A percentile compares a stretch with the other conserved stretches of the same genome.
Evolutionary conservation across 1,140 invertebrate species (phyloP).

Genomic region (Hermatobates lingyangjiaoensis): DNA sequence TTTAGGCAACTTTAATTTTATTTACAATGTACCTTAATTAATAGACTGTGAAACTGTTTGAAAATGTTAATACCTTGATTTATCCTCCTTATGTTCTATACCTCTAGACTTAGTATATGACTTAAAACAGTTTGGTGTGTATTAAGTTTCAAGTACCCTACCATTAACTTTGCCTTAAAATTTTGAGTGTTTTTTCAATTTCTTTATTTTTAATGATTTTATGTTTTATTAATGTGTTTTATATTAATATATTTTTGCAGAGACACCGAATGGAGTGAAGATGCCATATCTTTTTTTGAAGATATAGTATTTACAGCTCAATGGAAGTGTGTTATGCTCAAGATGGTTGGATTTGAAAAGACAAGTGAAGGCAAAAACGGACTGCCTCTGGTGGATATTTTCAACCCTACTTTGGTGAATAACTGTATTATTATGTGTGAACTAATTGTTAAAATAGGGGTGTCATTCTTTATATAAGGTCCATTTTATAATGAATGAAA

Average conservation of each 20-base stretch:
- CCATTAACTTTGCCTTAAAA: background rate
- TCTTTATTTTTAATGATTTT: background rate
- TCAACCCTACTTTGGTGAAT: background rate
- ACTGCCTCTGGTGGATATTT: background rate
- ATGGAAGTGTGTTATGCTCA: conserved; percentile 44
- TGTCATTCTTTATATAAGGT: too few relatives aligned
- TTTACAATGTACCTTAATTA: too few relatives aligned
- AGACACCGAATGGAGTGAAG: conserved; percentile 33
- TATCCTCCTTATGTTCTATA: background rate
- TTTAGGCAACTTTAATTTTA: too few relatives aligned
- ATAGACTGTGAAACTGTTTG: too few relatives aligned
- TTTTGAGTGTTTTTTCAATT: background rate
- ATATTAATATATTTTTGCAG: conserved; percentile 16
- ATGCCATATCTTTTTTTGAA: conserved; percentile 48
- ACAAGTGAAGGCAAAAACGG: background rate
- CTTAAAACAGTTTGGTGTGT: background rate
- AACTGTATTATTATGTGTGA: too few relatives aligned
- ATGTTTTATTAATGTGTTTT: background rate
- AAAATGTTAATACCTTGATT: too few relatives aligned
- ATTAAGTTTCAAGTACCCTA: background rate
- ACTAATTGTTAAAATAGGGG: too few relatives aligned
- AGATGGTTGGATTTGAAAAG: background rate
- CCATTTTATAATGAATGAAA: too few relatives aligned
- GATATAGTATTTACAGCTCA: conserved; percentile 41
- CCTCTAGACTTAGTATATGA: background rate